Evolutionary conservation across 1,140 invertebrate species (phyloP).

Genomic region (Papilio polyxenes): DNA sequence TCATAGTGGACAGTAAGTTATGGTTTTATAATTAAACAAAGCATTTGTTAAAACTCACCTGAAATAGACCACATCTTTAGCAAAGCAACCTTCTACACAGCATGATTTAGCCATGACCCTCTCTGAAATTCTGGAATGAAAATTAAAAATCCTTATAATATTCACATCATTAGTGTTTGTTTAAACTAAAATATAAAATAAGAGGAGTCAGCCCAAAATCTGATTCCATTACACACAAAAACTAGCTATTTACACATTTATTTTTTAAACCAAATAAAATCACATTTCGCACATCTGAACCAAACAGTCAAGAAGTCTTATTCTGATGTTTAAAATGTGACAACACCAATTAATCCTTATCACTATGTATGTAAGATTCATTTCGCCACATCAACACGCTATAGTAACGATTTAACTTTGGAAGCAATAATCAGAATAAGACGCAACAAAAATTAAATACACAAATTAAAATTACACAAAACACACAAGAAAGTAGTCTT

Average conservation of each 20-base stretch:
- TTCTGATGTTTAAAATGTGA: slow-evolving; percentile 50
- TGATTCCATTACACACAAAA: too few relatives aligned
- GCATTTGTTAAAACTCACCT: slow-evolving; percentile 49
- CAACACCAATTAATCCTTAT: slow-evolving; percentile 52
- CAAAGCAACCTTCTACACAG: slow-evolving; percentile 60
- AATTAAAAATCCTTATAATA: background rate
- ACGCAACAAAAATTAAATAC: slow-evolving; percentile 43
- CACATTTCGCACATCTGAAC: background rate
- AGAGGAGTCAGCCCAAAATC: too few relatives aligned
- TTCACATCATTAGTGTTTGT: background rate
- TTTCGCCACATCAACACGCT: slow-evolving; percentile 45
- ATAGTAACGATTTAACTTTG: slow-evolving; percentile 40
- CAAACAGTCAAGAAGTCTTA: slow-evolving; percentile 56
- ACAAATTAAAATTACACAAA: slow-evolving; percentile 13
- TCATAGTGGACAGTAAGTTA: too few relatives aligned
- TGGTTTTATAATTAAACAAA: too few relatives aligned
- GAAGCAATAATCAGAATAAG: slow-evolving; percentile 62
- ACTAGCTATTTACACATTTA: background rate
- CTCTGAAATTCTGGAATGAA: slow-evolving; percentile 39
- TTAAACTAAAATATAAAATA: too few relatives aligned
- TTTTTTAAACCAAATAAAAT: background rate
- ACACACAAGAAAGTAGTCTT: background rate
- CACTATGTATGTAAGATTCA: slow-evolving; percentile 45
- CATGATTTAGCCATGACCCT: slow-evolving; percentile 51
- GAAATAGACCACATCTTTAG: slow-evolving; percentile 54